Evolutionary conservation across 2,888 invertebrate genomes (phyloP), one percentile per base, ranked within the genome.

Genomic region (Folsomia candida): DNA sequence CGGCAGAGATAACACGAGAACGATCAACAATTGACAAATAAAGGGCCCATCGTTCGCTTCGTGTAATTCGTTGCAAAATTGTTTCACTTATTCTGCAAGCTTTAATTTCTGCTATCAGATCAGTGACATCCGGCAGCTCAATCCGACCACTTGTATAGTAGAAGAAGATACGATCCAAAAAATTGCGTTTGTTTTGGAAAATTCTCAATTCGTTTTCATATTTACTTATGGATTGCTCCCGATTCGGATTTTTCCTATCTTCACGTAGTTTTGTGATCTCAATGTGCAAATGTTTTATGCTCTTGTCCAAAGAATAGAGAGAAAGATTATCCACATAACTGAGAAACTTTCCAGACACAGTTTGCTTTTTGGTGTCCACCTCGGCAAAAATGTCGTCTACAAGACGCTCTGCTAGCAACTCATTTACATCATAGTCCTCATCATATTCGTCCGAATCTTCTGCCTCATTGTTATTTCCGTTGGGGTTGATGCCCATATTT

Each of bases 341-440:
- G 9, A 47, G 18, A 47, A 57, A 57, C 20, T 20, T 57, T 57
- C 22, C 57, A 11, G 11, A n/a, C 11, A n/a, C 11, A 57, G 11
- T 20, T 57, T 20, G 2, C 14, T 4, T 59, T 57, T n/a, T 58
- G 24, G 71, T 72, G 54, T 72, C 75, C 0, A 71, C 73, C 51
- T 77, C 77, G 28, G 68, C 60, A 22, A 64, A 22, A 22, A 73
- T 63, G 25, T 77, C 77, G 26, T 79, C 79, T 11, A 77, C 3
- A 14, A 79, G 47, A 51, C 79, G 65, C 26, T 74, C 70, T 11
- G 64, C 73, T 61, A 74, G 29, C 2, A 79, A 28, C 29, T 78
- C 78, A n/a, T 78, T 74, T n/a, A 78, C n/a, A 60, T 79, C 78
- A 20, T 74, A 77, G 24, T 79, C 77, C 59, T 79, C 79, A 1